Percentiles rank a stretch among this genome's conserved stretches.
These are phyloP conservation scores for Dasypolia templi DNA, from an alignment of 2,888 invertebrate species.

Conservation along the genomic window DNA sequence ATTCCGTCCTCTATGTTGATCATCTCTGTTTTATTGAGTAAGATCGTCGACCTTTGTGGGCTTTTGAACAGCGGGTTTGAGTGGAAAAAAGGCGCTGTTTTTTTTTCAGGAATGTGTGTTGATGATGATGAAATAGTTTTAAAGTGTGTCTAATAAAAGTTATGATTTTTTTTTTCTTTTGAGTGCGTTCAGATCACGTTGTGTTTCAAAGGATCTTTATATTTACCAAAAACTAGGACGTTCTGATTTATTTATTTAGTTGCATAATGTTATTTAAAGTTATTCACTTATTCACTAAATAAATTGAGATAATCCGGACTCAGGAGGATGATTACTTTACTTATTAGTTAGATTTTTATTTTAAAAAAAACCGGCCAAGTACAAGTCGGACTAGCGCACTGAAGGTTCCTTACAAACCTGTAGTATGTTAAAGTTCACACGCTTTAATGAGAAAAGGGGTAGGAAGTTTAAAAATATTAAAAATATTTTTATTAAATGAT, in stretches of 20 bases:
- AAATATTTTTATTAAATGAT: too few relatives aligned
- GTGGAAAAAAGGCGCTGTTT: not conserved
- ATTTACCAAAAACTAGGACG: not conserved
- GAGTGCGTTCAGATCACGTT: not conserved
- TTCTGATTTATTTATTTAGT: not conserved
- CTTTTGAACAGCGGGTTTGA: conserved; percentile 7
- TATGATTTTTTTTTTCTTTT: too few relatives aligned
- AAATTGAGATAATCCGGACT: not conserved
- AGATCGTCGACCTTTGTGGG: conserved; percentile 29
- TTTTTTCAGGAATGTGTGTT: conserved; percentile 1
- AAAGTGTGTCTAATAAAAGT: not conserved
- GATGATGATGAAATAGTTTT: not conserved
- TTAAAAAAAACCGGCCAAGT: too few relatives aligned
- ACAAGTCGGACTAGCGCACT: too few relatives aligned
- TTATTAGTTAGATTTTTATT: not conserved
- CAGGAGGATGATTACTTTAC: not conserved
- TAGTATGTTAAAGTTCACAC: too few relatives aligned
- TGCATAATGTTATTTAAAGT: not conserved
- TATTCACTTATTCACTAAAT: not conserved
- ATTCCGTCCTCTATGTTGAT: conserved; percentile 25
- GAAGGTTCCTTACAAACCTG: too few relatives aligned
- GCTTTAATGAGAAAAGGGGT: too few relatives aligned
- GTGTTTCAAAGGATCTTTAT: too few relatives aligned
- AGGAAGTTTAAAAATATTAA: too few relatives aligned
- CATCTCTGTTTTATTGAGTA: conserved; percentile 46